Evolutionary conservation across 2,797 vertebrate genomes (phyloP).

Genomic region (Lagocephalus sceleratus): DNA sequence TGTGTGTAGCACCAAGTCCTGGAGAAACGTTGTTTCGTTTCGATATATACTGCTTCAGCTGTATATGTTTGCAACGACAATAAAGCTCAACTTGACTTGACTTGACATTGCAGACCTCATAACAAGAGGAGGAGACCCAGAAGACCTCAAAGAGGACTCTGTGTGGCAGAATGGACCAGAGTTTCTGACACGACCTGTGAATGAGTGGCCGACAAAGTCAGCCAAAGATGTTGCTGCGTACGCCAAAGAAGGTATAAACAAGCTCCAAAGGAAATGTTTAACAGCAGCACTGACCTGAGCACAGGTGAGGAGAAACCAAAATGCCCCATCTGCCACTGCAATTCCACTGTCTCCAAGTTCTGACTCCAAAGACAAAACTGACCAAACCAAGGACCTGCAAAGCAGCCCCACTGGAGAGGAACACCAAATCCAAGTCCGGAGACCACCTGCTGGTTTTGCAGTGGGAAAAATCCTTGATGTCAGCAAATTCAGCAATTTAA

Average conservation of each 20-base stretch:
- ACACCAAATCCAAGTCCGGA: background rate
- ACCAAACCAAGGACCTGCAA: too few species aligned
- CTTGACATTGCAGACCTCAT: background rate
- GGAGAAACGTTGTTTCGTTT: too few species aligned
- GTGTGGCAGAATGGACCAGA: background rate
- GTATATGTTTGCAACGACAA: too few species aligned
- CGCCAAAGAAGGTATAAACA: background rate
- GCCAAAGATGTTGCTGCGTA: background rate
- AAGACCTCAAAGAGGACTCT: background rate
- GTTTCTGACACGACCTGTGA: background rate
- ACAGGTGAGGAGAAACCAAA: too few species aligned
- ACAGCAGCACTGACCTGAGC: background rate
- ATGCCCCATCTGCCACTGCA: too few species aligned
- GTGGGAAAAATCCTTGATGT: background rate
- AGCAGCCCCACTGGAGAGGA: background rate
- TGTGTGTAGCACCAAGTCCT: too few species aligned
- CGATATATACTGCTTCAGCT: too few species aligned
- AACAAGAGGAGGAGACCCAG: background rate
- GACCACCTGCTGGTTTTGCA: background rate
- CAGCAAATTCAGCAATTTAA: slow-evolving; percentile 4
- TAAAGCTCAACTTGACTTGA: too few species aligned
- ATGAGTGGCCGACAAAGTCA: background rate
- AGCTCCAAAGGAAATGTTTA: background rate
- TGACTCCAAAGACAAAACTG: too few species aligned
- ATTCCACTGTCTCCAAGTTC: too few species aligned